A percentile compares a stretch with the other conserved stretches of the same genome.
Evolutionary conservation across 2,113 vertebrate species (phyloP).

Genomic region (Saccopteryx leptura): DNA sequence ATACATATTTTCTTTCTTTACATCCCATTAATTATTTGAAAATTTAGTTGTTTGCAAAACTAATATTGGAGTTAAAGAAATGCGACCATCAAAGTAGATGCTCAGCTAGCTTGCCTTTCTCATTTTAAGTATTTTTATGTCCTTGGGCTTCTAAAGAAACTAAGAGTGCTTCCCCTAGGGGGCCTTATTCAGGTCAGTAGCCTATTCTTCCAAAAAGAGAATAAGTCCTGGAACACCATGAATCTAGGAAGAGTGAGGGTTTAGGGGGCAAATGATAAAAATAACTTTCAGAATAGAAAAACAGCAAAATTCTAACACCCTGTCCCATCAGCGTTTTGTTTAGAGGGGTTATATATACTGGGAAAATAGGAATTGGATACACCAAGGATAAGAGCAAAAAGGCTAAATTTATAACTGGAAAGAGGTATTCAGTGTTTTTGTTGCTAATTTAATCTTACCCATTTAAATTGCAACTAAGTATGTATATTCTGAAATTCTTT

Average conservation of each 20-base stretch:
- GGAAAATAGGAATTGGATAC: background rate
- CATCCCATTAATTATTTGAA: constrained; percentile 73
- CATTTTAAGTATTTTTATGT: background rate
- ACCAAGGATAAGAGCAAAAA: constrained; percentile 29
- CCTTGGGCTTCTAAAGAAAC: background rate
- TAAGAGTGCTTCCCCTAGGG: background rate
- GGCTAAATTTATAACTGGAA: background rate
- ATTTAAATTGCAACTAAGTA: constrained; percentile 5
- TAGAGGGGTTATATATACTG: background rate
- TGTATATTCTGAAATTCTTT: background rate
- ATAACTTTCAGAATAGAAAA: constrained; percentile 64
- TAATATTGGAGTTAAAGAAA: constrained; percentile 66
- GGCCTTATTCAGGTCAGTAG: constrained; percentile 56
- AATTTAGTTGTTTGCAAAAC: constrained; percentile 77
- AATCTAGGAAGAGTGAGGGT: constrained; percentile 41
- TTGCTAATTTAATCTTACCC: background rate
- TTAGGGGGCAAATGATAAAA: constrained; percentile 66
- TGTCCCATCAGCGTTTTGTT: background rate
- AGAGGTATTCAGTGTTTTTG: background rate
- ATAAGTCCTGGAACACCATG: constrained; percentile 42
- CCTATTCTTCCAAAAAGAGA: constrained; percentile 68
- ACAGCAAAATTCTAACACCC: constrained; percentile 49
- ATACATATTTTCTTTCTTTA: constrained; percentile 64
- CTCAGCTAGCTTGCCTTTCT: background rate
- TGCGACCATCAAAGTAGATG: background rate